phyloP scores from a whole-genome alignment of 2,113 vertebrate genomes.

The Electrona antarctica region DNA sequence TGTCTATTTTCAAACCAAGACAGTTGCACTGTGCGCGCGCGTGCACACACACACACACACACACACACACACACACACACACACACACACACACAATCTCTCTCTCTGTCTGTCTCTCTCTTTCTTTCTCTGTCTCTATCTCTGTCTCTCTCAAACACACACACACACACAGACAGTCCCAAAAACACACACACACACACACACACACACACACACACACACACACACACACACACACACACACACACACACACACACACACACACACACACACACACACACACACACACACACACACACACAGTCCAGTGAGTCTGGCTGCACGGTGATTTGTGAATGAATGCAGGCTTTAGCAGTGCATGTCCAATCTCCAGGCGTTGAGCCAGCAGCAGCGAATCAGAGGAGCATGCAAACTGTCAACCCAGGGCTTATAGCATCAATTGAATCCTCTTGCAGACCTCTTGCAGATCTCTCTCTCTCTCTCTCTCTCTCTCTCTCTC shows the following conservation, averaged over 20 bases:
- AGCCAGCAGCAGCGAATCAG: conserved; percentile 55
- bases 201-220: background rate
- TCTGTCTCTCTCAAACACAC: no score
- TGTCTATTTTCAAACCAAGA: no score
- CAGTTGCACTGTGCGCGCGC: background rate
- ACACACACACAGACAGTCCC: background rate
- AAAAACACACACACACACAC: background rate
- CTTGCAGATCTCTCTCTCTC: background rate
- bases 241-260: background rate
- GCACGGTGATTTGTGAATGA: conserved; percentile 55
- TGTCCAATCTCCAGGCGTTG: conserved; percentile 38
- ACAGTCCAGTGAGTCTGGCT: background rate
- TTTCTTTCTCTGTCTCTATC: no score
- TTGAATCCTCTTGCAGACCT: conserved; percentile 7
- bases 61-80: background rate
- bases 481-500: no score
- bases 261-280: conserved; percentile 6
- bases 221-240: background rate
- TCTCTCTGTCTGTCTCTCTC: no score
- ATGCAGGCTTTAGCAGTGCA: conserved; percentile 7
- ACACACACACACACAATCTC: background rate
- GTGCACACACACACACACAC: background rate
- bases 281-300: background rate
- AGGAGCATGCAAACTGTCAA: conserved; percentile 44
- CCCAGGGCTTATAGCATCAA: conserved; percentile 36